A percentile compares a stretch with the other conserved stretches of the same genome.
These are phyloP conservation scores for Tenebrio molitor DNA, from an alignment of 1,140 invertebrate species.

Conservation along the genomic window DNA sequence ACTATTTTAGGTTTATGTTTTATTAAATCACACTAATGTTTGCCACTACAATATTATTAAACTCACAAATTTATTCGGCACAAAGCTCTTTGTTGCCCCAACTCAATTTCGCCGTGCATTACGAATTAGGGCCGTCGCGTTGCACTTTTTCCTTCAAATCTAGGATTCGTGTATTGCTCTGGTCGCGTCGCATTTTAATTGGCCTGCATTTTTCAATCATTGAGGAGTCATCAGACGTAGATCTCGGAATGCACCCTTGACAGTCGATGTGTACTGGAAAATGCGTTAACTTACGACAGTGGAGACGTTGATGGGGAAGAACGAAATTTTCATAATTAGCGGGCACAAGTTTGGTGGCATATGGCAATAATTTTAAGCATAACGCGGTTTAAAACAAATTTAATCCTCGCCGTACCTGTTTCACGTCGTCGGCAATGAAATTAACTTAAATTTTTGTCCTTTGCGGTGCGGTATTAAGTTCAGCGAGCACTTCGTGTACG, in stretches of 20 bases:
- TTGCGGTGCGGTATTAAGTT: conserved; percentile 20
- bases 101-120: conserved; percentile 30
- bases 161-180: background rate
- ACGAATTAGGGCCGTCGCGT: background rate
- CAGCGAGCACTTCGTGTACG: conserved; percentile 27
- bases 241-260: no score
- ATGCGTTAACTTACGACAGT: no score
- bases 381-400: background rate
- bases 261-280: no score
- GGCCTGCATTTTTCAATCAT: background rate
- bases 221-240: no score
- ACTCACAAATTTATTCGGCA: conserved; percentile 34
- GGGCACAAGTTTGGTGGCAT: no score
- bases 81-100: conserved; percentile 16
- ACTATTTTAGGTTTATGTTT: conserved; percentile 30
- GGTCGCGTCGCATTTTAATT: background rate
- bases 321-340: no score
- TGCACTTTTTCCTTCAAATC: conserved; percentile 2
- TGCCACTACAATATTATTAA: conserved; percentile 27
- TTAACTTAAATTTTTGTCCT: conserved; percentile 35
- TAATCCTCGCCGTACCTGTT: conserved; percentile 5
- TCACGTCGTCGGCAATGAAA: background rate
- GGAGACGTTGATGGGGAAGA: no score
- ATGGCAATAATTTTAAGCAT: background rate
- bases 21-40: conserved; percentile 35